Evolutionary conservation across 2,797 vertebrate species (phyloP).

Genomic region (Pteronotus mesoamericanus): DNA sequence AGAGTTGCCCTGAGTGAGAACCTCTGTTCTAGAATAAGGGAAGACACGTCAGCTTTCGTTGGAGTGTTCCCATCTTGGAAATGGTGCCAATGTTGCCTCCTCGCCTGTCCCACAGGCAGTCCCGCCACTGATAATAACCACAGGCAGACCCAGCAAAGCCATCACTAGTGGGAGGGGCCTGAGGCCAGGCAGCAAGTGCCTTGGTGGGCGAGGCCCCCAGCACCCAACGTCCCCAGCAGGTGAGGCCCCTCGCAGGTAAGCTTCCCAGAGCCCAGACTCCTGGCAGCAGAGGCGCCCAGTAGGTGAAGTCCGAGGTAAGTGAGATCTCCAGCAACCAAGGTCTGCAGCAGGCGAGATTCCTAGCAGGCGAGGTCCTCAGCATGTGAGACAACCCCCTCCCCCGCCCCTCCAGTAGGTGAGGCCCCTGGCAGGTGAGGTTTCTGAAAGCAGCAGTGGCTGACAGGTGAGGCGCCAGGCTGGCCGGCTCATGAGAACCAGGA

Average conservation of each 20-base stretch:
- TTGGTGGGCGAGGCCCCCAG: neutral
- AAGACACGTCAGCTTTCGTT: neutral
- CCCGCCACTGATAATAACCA: too few relatives aligned
- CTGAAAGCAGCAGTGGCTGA: neutral
- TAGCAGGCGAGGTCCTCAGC: neutral
- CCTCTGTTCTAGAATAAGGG: neutral
- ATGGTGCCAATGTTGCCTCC: fast-evolving
- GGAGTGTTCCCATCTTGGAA: neutral
- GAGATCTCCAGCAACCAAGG: neutral
- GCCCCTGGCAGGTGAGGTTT: neutral
- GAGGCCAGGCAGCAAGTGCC: neutral
- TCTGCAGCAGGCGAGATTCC: too few relatives aligned
- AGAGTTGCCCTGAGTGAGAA: neutral
- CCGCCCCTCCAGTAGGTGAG: too few relatives aligned
- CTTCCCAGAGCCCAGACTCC: neutral
- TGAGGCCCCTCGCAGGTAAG: neutral
- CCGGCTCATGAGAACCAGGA: slow-evolving; percentile 53
- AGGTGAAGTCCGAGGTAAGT: neutral
- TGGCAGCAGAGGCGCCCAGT: neutral
- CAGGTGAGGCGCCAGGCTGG: neutral
- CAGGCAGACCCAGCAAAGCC: neutral
- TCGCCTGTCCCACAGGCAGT: fast-evolving
- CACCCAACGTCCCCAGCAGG: neutral
- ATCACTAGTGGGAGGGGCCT: fast-evolving
- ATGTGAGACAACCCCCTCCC: neutral